Percentiles rank a stretch among this genome's conserved stretches.
Evolutionary conservation across 2,888 invertebrate genomes (phyloP).

Genomic region (Ophioninae sp.): DNA sequence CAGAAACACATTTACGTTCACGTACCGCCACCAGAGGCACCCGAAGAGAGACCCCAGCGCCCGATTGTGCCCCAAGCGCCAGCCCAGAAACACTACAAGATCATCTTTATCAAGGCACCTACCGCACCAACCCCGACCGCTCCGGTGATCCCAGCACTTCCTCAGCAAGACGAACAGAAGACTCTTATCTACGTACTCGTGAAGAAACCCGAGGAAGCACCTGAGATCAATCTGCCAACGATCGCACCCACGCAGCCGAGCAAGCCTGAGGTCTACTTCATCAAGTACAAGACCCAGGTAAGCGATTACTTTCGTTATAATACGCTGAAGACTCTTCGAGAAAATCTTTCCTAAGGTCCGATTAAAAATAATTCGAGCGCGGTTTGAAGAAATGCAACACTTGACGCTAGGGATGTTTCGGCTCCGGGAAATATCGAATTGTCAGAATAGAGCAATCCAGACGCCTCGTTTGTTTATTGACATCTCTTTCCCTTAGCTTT

Average conservation of each 20-base stretch:
- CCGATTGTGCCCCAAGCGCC: slow-evolving; percentile 86
- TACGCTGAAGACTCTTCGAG: neutral
- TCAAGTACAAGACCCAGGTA: slow-evolving; percentile 89
- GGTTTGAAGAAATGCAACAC: neutral
- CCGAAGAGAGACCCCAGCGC: slow-evolving; percentile 86
- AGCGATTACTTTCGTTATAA: slow-evolving; percentile 5
- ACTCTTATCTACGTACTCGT: slow-evolving; percentile 94
- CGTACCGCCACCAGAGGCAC: slow-evolving; percentile 92
- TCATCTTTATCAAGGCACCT: slow-evolving; percentile 96
- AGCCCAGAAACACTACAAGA: slow-evolving; percentile 94
- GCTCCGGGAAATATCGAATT: neutral
- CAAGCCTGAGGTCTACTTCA: slow-evolving; percentile 96
- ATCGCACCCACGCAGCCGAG: slow-evolving; percentile 91
- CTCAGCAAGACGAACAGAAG: slow-evolving; percentile 93
- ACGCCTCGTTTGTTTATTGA: neutral
- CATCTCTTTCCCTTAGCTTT: neutral
- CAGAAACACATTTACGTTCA: slow-evolving; percentile 95
- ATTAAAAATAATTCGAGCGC: too few species aligned
- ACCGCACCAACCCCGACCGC: slow-evolving; percentile 91
- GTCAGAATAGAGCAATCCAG: neutral
- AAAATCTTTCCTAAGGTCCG: neutral
- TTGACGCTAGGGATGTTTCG: neutral
- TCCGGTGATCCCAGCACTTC: slow-evolving; percentile 88
- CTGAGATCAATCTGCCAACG: slow-evolving; percentile 90
- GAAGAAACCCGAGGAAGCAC: slow-evolving; percentile 93